A percentile compares a stretch with the other conserved stretches of the same genome.
These are phyloP conservation scores for Premnoplex brunnescens DNA, from an alignment of 2,797 vertebrate genomes.

Conservation along the genomic window DNA sequence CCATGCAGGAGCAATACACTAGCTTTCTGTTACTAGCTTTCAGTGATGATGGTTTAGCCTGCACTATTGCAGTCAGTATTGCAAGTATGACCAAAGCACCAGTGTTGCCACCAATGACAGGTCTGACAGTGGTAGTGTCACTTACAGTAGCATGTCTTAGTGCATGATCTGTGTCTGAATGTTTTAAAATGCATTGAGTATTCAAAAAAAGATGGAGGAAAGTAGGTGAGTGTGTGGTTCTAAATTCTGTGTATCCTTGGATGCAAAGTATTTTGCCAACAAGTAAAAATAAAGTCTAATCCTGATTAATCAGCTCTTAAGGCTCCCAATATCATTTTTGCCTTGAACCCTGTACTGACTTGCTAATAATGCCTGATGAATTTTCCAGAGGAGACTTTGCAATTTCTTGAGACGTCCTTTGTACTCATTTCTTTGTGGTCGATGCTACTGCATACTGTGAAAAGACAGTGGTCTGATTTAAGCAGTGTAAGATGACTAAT, in stretches of 20 bases:
- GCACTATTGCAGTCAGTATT: not conserved
- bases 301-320: not conserved
- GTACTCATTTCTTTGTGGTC: not conserved
- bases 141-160: not conserved
- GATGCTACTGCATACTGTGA: not conserved
- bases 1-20: not conserved
- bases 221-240: not conserved
- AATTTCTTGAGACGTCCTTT: not conserved
- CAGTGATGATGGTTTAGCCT: not conserved
- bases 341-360: not conserved
- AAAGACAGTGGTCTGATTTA: not conserved
- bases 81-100: not conserved
- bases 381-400: not conserved
- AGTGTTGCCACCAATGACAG: not conserved
- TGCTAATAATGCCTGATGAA: not conserved
- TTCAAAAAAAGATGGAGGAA: not conserved
- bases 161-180: not conserved
- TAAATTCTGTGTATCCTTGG: not conserved
- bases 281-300: not conserved
- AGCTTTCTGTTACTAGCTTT: not conserved
- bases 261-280: not conserved
- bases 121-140: not conserved
- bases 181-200: not conserved
- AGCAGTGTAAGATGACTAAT: not conserved
- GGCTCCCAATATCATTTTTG: not conserved